Base-by-base conservation (phyloP, 2,113 vertebrate genomes). In the Brachypteracias leptosomus region DNA sequence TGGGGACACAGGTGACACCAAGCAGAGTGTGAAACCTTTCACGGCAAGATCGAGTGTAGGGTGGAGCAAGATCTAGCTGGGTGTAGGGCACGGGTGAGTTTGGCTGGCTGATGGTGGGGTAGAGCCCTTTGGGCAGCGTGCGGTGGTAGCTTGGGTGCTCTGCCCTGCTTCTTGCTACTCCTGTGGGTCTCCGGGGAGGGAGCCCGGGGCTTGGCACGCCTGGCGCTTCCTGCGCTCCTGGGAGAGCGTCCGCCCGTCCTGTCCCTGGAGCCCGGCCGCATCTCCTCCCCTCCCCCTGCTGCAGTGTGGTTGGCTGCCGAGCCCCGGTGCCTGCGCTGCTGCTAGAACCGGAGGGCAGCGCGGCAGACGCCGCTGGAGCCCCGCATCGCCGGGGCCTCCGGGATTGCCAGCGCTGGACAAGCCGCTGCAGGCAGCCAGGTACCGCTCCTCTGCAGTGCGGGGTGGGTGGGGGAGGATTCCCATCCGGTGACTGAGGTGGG, bases 221-320 rank as follows among this genome's bases (percentile, higher is more conserved):
- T 16, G 55, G 63, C 4, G 11, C 29, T 79, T 54, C 51, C 74
- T 38, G 81, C 26, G 28, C 80, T 93, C 36, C 38, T 82, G 4
- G 59, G 68, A 88, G 84, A 94, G 75, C 40, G 9, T 58, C 66
- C 12, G 57, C 76, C 33, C 17, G 36, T 75, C 38, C 47, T 88
- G 61, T 47, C 85, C 63, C 65, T 52, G 86, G 66, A 84, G 93
- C 81, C 38, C 12, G 82, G 49, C 81, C 61, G 77, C 81, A 76
- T 85, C 83, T 92, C 61, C 66, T 95, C 95, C 90, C 88, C 62
- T 80, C 70, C 94, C 90, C 89, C 95, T 90, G 83, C 96, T 83
- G 94, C 88, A 96, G 94, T 82, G 92, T 89, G 94, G 92, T 89
- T 95, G 96, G 91, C 93, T 96, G 96, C 81, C 9, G 81, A 82